Conservation (phyloP, 92 coral and sea anemone species). For the Epizoanthus rinbou region DNA sequence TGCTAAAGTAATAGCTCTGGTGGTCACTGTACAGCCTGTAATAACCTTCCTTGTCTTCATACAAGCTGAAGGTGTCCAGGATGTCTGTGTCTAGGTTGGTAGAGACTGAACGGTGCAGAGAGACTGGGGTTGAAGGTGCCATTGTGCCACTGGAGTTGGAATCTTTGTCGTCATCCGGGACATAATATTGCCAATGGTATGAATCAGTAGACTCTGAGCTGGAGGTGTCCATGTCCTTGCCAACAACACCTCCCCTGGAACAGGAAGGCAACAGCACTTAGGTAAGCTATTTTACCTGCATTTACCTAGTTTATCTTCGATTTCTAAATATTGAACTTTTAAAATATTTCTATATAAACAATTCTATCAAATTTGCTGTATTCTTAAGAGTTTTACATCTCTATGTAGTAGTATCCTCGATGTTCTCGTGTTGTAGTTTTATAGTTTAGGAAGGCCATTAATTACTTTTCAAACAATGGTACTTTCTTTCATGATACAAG, state of each 20-base stretch:
- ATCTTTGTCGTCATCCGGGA: slow-evolving; percentile 17
- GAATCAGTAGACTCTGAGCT: slow-evolving; percentile 20
- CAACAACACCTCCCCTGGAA: slow-evolving; percentile 34
- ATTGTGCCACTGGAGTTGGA: slow-evolving; percentile 34
- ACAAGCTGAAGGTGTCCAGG: slow-evolving; percentile 53
- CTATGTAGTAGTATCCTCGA: too few species aligned
- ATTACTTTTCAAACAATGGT: too few species aligned
- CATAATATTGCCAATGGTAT: slow-evolving; percentile 24
- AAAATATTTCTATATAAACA: too few species aligned
- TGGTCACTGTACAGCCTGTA: slow-evolving; percentile 50
- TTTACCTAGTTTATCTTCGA: background rate
- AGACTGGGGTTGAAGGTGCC: slow-evolving; percentile 43
- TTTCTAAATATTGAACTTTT: too few species aligned
- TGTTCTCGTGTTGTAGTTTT: too few species aligned
- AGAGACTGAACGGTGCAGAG: slow-evolving; percentile 6
- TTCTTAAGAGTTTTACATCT: too few species aligned
- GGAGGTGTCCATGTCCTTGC: slow-evolving; percentile 6
- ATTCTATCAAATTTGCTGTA: too few species aligned
- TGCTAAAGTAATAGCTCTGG: slow-evolving; percentile 54
- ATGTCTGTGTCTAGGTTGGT: slow-evolving; percentile 59
- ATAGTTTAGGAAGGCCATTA: too few species aligned
- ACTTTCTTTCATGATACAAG: too few species aligned
- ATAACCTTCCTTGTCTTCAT: slow-evolving; percentile 56
- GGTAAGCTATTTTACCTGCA: background rate
- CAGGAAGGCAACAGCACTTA: background rate